These are phyloP conservation scores for Macrochelys suwanniensis DNA, from an alignment of 2,797 vertebrate species.

Conservation along the genomic window DNA sequence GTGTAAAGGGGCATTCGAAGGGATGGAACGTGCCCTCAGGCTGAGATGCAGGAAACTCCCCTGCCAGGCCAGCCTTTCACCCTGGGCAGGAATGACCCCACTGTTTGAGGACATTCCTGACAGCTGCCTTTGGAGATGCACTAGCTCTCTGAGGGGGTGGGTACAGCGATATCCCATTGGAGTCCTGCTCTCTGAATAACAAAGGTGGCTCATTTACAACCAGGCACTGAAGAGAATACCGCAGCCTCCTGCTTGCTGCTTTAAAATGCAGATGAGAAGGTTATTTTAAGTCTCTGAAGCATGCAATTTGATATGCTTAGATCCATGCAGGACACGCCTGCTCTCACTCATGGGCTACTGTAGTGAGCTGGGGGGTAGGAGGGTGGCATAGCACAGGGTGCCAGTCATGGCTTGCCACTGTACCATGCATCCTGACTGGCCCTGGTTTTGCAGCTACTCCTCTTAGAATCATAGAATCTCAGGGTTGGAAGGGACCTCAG, in stretches of 20 bases:
- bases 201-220: background rate
- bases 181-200: background rate
- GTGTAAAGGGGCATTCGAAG: background rate
- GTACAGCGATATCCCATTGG: fast-evolving
- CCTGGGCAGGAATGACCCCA: background rate
- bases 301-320: fast-evolving
- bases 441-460: no score
- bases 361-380: background rate
- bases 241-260: background rate
- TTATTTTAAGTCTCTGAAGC: background rate
- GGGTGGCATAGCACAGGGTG: background rate
- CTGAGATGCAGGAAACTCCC: background rate
- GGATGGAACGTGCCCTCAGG: background rate
- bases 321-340: fast-evolving
- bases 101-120: background rate
- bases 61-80: background rate
- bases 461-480: no score
- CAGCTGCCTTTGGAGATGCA: fast-evolving
- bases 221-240: background rate
- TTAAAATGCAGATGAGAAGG: background rate
- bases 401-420: background rate
- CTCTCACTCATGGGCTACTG: background rate
- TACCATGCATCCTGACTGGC: no score
- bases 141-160: no score
- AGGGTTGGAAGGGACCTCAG: no score